Base-by-base conservation (phyloP, 2,113 vertebrate species). In the Chaetorhynchus papuensis region DNA sequence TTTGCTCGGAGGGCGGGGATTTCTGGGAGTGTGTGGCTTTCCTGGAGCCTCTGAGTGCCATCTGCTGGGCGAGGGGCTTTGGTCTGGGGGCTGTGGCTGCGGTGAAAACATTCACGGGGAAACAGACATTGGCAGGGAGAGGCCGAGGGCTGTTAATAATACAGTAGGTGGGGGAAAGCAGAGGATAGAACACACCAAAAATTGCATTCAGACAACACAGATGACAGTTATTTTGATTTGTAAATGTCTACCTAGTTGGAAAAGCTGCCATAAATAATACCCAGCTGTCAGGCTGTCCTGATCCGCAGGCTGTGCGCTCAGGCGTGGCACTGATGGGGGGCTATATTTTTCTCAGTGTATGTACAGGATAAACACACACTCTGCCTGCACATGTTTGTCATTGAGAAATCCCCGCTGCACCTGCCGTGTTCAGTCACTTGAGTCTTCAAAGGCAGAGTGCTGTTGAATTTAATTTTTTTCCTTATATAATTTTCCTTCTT, bases 191-290 rank as follows among this genome's bases (percentile, higher is more conserved):
- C 89, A 87, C 71, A 82, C 65, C 59, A 71, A 92, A 93, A 95
- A 94, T 81, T 91, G 84, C 96, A 91, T 96, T 96, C 92, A 90
- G 89, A 93, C 94, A 92, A 82, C 88, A 79, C 4, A 69, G 94
- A 97, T 97, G 97, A 97, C 94, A 95, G 96, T 97, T 96, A 97
- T 96, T 97, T 97, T 97, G 97, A 97, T 97, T 97, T 97, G 96
- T 96, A 97, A 97, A 97, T 96, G 96, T 72, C 96, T 97, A 94
- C 96, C 94, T 96, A 81, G 96, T 81, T 83, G 83, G 96, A 89
- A 95, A 94, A 96, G 80, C 92, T 93, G 92, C 79, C 95, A 96
- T 96, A 96, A 95, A 94, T 96, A 96, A 96, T 96, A 95, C 59
- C 65, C 71, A 77, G 96, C 94, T 97, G 97, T 96, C 97, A 97